Percentiles rank a stretch among this genome's conserved stretches.
Evolutionary conservation across 64 coral and sea anemone genomes (phyloP).

Genomic region (Trachythela sp.): DNA sequence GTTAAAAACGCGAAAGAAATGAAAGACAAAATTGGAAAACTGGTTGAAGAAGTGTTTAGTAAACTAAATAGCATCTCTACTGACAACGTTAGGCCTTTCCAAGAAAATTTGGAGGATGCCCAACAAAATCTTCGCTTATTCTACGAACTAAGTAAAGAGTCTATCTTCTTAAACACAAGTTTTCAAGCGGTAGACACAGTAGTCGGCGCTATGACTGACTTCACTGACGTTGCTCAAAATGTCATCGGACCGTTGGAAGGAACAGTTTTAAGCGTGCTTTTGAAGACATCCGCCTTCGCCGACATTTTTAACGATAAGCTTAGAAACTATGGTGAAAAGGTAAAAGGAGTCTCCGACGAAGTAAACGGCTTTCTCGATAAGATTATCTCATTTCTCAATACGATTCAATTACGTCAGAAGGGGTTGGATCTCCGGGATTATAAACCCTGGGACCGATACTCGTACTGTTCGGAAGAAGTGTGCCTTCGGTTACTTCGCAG

Average conservation of each 20-base stretch:
- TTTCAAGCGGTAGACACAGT: slow-evolving; percentile 60
- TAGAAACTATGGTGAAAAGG: slow-evolving; percentile 55
- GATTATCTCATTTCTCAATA: slow-evolving; percentile 68
- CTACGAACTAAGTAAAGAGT: slow-evolving; percentile 57
- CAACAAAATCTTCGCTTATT: slow-evolving; percentile 52
- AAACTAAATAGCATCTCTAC: slow-evolving; percentile 57
- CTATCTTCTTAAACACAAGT: slow-evolving; percentile 42
- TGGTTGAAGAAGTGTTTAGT: slow-evolving; percentile 65
- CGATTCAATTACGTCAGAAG: slow-evolving; percentile 73
- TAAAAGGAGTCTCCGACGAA: slow-evolving; percentile 46
- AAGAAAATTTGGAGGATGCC: slow-evolving; percentile 49
- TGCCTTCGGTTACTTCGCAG: slow-evolving; percentile 66
- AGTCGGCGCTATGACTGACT: slow-evolving; percentile 53
- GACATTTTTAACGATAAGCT: slow-evolving; percentile 61
- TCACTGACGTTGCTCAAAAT: not conserved
- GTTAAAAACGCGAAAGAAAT: slow-evolving; percentile 57
- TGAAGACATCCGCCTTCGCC: slow-evolving; percentile 50
- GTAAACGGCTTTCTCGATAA: slow-evolving; percentile 78
- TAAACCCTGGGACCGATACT: slow-evolving; percentile 37
- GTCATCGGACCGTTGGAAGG: slow-evolving; percentile 46
- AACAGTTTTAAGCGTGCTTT: slow-evolving; percentile 58
- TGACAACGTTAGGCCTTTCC: slow-evolving; percentile 48
- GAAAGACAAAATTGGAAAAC: slow-evolving; percentile 57
- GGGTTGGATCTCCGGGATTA: slow-evolving; percentile 53
- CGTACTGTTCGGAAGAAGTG: slow-evolving; percentile 80